Evolutionary conservation across 2,113 vertebrate species (phyloP).

Genomic region (Suncus etruscus): DNA sequence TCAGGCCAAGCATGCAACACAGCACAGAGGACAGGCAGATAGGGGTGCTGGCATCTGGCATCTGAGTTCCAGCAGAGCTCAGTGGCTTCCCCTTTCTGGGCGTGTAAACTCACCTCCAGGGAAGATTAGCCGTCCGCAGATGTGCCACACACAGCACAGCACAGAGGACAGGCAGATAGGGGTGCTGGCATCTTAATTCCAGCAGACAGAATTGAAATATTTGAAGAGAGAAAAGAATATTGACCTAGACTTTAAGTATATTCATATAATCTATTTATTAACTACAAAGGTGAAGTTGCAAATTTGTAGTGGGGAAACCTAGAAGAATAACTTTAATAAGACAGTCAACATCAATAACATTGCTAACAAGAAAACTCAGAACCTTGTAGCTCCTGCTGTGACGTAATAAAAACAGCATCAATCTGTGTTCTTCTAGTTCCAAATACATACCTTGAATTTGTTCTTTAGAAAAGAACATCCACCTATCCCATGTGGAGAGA

Average conservation of each 20-base stretch:
- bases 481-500: not conserved
- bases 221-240: not conserved
- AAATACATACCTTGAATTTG: not conserved
- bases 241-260: not conserved
- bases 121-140: too few species aligned
- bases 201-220: not conserved
- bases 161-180: too few species aligned
- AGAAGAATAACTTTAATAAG: not conserved
- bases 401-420: not conserved
- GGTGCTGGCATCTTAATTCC: too few species aligned
- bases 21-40: too few species aligned
- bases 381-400: not conserved
- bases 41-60: too few species aligned
- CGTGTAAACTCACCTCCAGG: too few species aligned
- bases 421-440: not conserved
- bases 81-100: too few species aligned
- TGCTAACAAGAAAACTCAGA: not conserved
- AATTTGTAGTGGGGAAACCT: not conserved
- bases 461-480: not conserved
- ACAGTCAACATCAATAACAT: not conserved
- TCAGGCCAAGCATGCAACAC: too few species aligned
- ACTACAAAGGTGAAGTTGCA: not conserved
- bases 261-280: not conserved
- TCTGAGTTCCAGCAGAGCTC: too few species aligned
- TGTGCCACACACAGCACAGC: too few species aligned